phyloP scores from a whole-genome alignment of 2,797 vertebrate genomes.

The Pseudochirops cupreus region DNA sequence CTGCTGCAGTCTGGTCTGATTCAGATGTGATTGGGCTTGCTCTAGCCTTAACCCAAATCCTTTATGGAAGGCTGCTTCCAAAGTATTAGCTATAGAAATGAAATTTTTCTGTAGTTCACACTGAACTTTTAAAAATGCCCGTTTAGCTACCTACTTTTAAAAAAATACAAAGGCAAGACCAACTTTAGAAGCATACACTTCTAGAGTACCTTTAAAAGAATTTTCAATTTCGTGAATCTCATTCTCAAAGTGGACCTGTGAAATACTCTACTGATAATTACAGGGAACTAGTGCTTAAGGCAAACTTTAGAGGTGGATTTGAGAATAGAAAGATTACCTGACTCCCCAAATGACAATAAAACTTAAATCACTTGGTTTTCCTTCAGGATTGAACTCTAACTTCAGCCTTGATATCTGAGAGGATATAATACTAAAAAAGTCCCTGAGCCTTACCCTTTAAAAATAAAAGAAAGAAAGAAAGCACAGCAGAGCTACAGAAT shows the following conservation, averaged over 20 bases:
- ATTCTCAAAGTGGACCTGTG: not conserved
- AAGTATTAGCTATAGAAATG: not conserved
- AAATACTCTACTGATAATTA: not conserved
- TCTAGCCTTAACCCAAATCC: not conserved
- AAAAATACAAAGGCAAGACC: not conserved
- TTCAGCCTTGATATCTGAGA: slow-evolving; percentile 50
- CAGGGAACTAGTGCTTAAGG: not conserved
- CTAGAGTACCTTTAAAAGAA: not conserved
- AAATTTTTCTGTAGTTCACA: not conserved
- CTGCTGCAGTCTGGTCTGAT: not conserved
- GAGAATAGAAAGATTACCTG: slow-evolving; percentile 14
- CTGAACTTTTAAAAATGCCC: not conserved
- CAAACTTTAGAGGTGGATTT: not conserved
- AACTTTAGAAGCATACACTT: not conserved
- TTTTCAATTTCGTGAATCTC: not conserved
- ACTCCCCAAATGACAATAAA: slow-evolving; percentile 37
- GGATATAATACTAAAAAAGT: slow-evolving; percentile 9
- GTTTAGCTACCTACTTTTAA: not conserved
- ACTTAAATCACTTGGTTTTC: slow-evolving; percentile 48
- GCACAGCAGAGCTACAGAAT: slow-evolving; percentile 54
- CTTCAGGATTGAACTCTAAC: not conserved
- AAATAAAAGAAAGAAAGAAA: slow-evolving; percentile 37
- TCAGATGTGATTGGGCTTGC: not conserved
- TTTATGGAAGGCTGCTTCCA: not conserved
- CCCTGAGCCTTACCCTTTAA: slow-evolving; percentile 51